Percentiles rank a stretch among this genome's conserved stretches.
Evolutionary conservation across 2,888 invertebrate genomes (phyloP).

Genomic region (Nomada fabriciana): DNA sequence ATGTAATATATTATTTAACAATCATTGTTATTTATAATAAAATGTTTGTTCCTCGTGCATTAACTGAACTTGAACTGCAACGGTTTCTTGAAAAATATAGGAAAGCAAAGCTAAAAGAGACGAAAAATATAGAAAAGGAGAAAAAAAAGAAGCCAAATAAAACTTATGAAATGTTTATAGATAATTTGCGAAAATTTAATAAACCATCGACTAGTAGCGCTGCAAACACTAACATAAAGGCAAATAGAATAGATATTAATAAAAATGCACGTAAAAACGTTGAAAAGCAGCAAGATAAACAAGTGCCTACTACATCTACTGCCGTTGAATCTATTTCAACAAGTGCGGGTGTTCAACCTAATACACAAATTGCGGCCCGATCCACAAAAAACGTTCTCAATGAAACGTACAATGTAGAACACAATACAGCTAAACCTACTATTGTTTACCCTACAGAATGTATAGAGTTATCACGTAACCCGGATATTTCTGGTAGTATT

Average conservation of each 20-base stretch:
- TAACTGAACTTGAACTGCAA: not conserved
- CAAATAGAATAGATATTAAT: not conserved
- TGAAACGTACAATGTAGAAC: not conserved
- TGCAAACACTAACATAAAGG: no score
- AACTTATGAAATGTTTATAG: not conserved
- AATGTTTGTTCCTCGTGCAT: conserved; percentile 53
- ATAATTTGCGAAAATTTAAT: not conserved
- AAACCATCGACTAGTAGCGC: no score
- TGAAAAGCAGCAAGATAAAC: conserved; percentile 1
- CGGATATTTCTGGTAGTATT: not conserved
- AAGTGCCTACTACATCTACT: not conserved
- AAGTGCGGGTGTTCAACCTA: not conserved
- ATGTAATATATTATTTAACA: not conserved
- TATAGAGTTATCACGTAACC: not conserved
- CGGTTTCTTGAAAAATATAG: not conserved
- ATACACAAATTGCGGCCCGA: not conserved
- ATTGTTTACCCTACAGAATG: not conserved
- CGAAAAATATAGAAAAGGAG: not conserved
- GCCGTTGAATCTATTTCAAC: not conserved
- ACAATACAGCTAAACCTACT: not conserved
- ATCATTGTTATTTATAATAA: conserved; percentile 46
- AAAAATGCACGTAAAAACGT: not conserved
- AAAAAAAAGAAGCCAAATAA: not conserved
- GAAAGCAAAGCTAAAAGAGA: no score
- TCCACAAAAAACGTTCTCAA: not conserved